Percentiles rank a stretch among this genome's conserved stretches.
These are phyloP conservation scores for Dromius quadrimaculatus DNA, from an alignment of 2,888 invertebrate genomes.

Conservation along the genomic window DNA sequence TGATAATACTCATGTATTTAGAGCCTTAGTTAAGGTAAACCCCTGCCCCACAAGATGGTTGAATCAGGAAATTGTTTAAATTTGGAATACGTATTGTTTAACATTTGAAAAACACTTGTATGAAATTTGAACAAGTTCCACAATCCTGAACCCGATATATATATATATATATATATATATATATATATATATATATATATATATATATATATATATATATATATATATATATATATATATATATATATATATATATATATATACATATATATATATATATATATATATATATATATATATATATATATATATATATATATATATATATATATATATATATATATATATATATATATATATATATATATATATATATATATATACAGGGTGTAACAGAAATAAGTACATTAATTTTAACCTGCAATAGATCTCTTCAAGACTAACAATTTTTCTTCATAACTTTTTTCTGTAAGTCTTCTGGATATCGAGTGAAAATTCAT, in stretches of 20 bases:
- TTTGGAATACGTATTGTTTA: no score
- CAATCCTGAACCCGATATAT: no score
- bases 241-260: slow-evolving; percentile 40
- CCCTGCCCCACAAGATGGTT: no score
- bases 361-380: slow-evolving; percentile 39
- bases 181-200: slow-evolving; percentile 50
- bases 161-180: not conserved
- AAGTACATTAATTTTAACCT: not conserved
- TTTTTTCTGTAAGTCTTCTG: not conserved
- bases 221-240: slow-evolving; percentile 50
- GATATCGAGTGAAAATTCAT: not conserved
- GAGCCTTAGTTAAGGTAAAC: no score
- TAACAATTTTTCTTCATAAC: not conserved
- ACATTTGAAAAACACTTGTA: not conserved
- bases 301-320: slow-evolving; percentile 20
- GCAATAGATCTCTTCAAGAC: not conserved
- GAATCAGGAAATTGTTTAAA: no score
- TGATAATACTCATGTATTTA: no score
- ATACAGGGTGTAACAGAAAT: slow-evolving; percentile 2
- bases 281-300: slow-evolving; percentile 39
- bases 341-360: slow-evolving; percentile 35
- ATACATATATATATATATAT: slow-evolving; percentile 43
- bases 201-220: slow-evolving; percentile 49
- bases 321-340: not conserved
- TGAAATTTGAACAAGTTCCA: no score